Evolutionary conservation across 2,888 invertebrate genomes (phyloP).

Genomic region (Diarsia dahlii): DNA sequence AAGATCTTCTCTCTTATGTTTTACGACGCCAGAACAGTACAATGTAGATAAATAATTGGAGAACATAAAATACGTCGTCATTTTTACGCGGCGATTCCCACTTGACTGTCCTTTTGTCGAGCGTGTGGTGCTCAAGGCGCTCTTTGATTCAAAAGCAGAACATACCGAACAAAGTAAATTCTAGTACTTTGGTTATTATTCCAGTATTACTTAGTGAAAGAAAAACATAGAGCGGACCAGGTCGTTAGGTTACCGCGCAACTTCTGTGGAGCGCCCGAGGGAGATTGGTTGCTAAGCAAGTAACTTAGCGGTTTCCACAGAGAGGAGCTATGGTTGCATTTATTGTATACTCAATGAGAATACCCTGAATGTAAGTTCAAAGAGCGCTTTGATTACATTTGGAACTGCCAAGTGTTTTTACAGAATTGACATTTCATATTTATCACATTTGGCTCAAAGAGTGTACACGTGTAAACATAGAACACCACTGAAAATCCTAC

Average conservation of each 20-base stretch:
- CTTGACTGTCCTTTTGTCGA: slow-evolving; percentile 51
- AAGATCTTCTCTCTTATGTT: slow-evolving; percentile 18
- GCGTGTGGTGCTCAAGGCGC: slow-evolving; percentile 24
- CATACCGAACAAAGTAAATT: slow-evolving; percentile 48
- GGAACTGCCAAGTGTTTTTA: slow-evolving; percentile 34
- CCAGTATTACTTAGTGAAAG: slow-evolving; percentile 46
- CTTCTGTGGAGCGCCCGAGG: slow-evolving; percentile 45
- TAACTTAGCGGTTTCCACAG: slow-evolving; percentile 30
- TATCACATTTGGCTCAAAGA: slow-evolving; percentile 26
- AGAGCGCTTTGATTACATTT: slow-evolving; percentile 41
- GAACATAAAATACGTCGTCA: slow-evolving; percentile 48
- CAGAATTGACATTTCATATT: slow-evolving; percentile 46
- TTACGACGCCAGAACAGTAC: slow-evolving; percentile 30
- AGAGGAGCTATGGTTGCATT: slow-evolving; percentile 38
- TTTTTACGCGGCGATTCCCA: slow-evolving; percentile 35
- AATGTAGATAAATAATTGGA: slow-evolving; percentile 46
- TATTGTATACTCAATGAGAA: slow-evolving; percentile 48
- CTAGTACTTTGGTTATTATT: slow-evolving; percentile 48
- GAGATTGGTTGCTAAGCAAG: slow-evolving; percentile 47
- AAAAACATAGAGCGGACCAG: slow-evolving; percentile 47
- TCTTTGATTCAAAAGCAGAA: slow-evolving; percentile 39
- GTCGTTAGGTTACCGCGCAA: slow-evolving; percentile 42
- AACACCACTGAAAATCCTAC: background rate
- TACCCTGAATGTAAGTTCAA: slow-evolving; percentile 30
- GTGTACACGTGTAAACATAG: slow-evolving; percentile 1